phyloP scores from a whole-genome alignment of 35 echinoderm and acorn worm genomes.

The Lytechinus variegatus region DNA sequence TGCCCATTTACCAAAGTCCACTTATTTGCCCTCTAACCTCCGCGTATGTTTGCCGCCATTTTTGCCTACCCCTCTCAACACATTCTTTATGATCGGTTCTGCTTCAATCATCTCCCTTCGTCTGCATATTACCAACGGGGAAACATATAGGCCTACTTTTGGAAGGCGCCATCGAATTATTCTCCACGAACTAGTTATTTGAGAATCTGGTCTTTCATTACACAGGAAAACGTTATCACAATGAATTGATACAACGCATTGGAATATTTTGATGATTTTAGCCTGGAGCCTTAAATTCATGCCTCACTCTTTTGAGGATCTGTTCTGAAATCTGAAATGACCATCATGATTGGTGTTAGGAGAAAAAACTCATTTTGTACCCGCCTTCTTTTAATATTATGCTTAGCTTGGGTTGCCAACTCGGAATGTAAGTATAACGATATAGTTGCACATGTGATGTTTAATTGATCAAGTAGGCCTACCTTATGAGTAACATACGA shows the following conservation, averaged over 20 bases:
- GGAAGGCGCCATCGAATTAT: background rate
- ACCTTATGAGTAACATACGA: too few species aligned
- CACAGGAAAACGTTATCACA: background rate
- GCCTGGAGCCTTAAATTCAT: background rate
- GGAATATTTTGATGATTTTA: background rate
- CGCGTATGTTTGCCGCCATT: background rate
- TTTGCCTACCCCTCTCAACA: background rate
- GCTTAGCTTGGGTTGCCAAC: too few species aligned
- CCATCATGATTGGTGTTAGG: too few species aligned
- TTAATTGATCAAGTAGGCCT: too few species aligned
- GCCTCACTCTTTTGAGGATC: background rate
- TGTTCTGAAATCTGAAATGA: too few species aligned
- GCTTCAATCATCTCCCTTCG: background rate
- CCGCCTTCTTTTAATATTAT: too few species aligned
- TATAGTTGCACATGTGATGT: too few species aligned
- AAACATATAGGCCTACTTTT: background rate
- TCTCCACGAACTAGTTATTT: background rate
- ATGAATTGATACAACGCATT: background rate
- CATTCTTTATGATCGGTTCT: background rate
- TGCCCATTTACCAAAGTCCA: background rate
- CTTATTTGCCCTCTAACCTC: background rate
- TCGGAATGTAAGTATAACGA: too few species aligned
- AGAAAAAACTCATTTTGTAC: too few species aligned
- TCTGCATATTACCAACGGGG: background rate
- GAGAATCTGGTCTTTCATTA: background rate